Base-by-base conservation (phyloP, 2,888 invertebrate genomes). In the Cartodere bifasciata region DNA sequence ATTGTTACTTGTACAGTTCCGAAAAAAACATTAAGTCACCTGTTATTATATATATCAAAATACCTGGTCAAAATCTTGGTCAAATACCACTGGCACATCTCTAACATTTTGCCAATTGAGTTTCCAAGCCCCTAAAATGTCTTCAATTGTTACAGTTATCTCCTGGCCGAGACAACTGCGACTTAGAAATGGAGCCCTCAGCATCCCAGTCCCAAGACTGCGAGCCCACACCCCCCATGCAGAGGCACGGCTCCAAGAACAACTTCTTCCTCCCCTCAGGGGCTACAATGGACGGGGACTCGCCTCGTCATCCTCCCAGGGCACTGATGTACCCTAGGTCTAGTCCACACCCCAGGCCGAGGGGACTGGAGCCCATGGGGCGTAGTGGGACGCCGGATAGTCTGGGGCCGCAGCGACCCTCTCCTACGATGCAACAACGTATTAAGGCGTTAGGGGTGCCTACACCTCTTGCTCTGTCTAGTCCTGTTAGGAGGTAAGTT, bases 181-280 rank as follows among this genome's bases (percentile, higher is more conserved):
- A 88, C 55, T 74, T 84, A 44, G 87, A 88, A 49, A 71, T 80
- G 72, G 87, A 86, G 42, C 84, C 85, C n/a, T 81, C 80, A 16
- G 87, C 86, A 28, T 86, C 86, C 28, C 88, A 88, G 63, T 85
- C 85, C 29, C 82, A 85, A 47, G 90, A 90, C 68, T 90, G 88
- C 63, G 88, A 90, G 61, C 87, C 90, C 5, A 88, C 90, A 45
- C 90, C 88, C 27, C 76, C 80, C 7, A 62, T 84, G 43, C 85
- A 86, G 62, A 71, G 88, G 46, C 80, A 81, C 51, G 86, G 86
- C 49, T 87, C 87, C 35, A 81, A 79, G 49, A 81, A 75, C 47
- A 88, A 87, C 63, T 79, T 90, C 64, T 88, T 87, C 67, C 72
- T 83, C 56, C 83, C 84, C 36, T 75, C 79, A 36, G 64, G 70